A percentile compares a stretch with the other conserved stretches of the same genome.
phyloP scores from a whole-genome alignment of 2,113 vertebrate species.

The Sylvietta virens region DNA sequence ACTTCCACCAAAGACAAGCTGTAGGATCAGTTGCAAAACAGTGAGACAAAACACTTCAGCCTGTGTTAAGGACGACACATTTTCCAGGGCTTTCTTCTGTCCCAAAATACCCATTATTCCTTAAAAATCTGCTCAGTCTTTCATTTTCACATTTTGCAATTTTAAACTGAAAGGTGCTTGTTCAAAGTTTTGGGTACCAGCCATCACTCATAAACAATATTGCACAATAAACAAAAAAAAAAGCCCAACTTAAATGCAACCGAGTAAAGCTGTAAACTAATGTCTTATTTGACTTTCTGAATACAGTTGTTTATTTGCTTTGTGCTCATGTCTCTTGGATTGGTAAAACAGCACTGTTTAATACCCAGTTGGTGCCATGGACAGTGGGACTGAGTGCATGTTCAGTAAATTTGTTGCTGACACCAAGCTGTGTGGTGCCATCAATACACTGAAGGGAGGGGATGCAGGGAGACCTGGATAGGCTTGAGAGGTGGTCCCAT shows the following conservation, averaged over 20 bases:
- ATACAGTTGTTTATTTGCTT: neutral
- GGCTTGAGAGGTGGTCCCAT: too few relatives aligned
- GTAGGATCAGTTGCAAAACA: neutral
- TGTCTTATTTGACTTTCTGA: neutral
- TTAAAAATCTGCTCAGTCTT: neutral
- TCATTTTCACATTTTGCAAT: neutral
- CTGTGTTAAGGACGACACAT: neutral
- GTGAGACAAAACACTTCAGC: neutral
- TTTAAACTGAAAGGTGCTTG: neutral
- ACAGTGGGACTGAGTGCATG: neutral
- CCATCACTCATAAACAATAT: neutral
- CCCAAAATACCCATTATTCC: neutral
- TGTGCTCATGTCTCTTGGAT: neutral
- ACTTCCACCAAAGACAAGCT: neutral
- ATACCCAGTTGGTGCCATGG: neutral
- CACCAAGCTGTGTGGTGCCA: neutral
- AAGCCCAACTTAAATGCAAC: neutral
- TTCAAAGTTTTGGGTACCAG: neutral
- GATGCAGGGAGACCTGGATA: too few relatives aligned
- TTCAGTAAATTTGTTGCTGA: neutral
- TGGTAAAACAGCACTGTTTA: rapidly evolving
- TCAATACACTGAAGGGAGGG: rapidly evolving
- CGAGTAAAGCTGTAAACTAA: neutral
- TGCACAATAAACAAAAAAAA: neutral
- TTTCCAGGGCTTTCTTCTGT: neutral